Percentiles rank a stretch among this genome's conserved stretches.
phyloP scores from a whole-genome alignment of 2,888 invertebrate species.

The Torymus texanus region DNA sequence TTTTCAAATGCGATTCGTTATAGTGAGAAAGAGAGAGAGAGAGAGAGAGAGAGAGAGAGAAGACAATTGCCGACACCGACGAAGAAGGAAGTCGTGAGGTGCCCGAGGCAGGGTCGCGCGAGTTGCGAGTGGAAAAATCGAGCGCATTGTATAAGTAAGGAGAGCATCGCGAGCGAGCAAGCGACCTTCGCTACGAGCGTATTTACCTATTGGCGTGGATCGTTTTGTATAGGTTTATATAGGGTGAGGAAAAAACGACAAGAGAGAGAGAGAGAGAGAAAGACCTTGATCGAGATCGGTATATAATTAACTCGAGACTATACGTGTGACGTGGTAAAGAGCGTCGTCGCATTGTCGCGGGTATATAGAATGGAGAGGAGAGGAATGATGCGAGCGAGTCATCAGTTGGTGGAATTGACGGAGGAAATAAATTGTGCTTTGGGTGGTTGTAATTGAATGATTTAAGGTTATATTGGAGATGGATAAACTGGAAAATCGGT shows the following conservation, averaged over 20 bases:
- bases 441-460: too few species aligned
- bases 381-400: too few species aligned
- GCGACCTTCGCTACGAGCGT: slow-evolving; percentile 39
- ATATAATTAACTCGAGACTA: slow-evolving; percentile 16
- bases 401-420: too few species aligned
- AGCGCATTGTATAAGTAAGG: neutral
- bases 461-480: too few species aligned
- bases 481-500: too few species aligned
- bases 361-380: too few species aligned
- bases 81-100: slow-evolving; percentile 13
- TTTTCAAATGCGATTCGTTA: neutral
- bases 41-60: neutral
- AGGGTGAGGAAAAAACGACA: slow-evolving; percentile 33
- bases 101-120: slow-evolving; percentile 26
- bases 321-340: neutral
- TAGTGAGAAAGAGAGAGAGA: too few species aligned
- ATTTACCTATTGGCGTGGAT: slow-evolving; percentile 25
- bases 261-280: neutral
- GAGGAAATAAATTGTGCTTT: too few species aligned
- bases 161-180: slow-evolving; percentile 7
- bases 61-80: neutral
- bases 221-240: neutral
- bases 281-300: slow-evolving; percentile 51
- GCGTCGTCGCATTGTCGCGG: neutral
- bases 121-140: slow-evolving; percentile 4